Evolutionary conservation across 2,113 vertebrate genomes (phyloP), one percentile per base, ranked within the genome.

Genomic region (Scatophagus argus): DNA sequence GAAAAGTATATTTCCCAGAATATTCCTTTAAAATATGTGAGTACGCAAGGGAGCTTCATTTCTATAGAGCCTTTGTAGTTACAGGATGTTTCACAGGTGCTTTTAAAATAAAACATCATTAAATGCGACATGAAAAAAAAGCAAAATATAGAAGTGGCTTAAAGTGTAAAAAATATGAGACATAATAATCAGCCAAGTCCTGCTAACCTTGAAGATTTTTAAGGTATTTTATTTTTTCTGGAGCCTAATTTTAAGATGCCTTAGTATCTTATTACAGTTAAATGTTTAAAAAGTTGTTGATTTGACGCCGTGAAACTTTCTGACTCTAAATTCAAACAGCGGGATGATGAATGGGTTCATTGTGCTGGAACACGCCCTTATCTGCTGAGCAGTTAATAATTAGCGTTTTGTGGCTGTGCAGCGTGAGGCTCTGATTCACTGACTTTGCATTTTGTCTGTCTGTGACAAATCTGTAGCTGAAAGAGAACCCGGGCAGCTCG

Each of bases 381-480:
- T 54, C 12, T 64, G 56, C 61, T 23, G 51, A 59, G 62, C 4
- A 25, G 27, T 43, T 51, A 12, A 52, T 55, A 1, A 49, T 70
- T 55, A 9, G 49, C 63, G 54, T 44, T 54, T 63, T 13, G 31
- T n/a, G 25, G 12, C 39, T 11, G 47, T 13, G 34, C 34, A 13
- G 14, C 2, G 16, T 11, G 36, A 32, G 1, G 10, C 78, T 74
- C 44, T 8, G 44, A 55, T 51, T 52, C 44, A n/a, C 23, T 54
- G 78, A 77, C 41, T 27, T 14, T 61, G 66, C 61, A 27, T 41
- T 70, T 61, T 71, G 19, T 17, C 55, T 9, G 6, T 23, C 25
- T n/a, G 5, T 17, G 25, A 58, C 21, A 36, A 55, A 61, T 34
- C 19, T 32, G 6, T 51, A 32, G n/a, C 47, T 49, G 47, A 77